Percentiles rank a stretch among this genome's conserved stretches.
phyloP scores from a whole-genome alignment of 2,797 vertebrate species.

The Phoeniculus purpureus region DNA sequence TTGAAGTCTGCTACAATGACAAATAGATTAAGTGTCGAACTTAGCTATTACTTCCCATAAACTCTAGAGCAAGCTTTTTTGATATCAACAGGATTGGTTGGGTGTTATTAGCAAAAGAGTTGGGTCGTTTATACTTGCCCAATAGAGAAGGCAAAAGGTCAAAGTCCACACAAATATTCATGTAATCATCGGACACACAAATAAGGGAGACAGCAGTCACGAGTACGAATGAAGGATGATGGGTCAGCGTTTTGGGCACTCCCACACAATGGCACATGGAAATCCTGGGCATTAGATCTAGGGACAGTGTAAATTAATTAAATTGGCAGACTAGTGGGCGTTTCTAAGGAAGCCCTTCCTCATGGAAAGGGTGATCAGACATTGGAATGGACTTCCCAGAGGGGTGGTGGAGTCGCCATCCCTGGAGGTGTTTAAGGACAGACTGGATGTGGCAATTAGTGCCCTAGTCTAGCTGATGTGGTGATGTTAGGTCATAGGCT shows the following conservation, averaged over 20 bases:
- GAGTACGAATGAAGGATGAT: neutral
- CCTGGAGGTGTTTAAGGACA: too few species aligned
- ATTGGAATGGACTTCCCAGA: too few species aligned
- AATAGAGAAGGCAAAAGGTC: neutral
- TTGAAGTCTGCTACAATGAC: neutral
- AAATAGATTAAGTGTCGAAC: neutral
- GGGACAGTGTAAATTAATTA: neutral
- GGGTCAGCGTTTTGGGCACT: constrained; percentile 15
- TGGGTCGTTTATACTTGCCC: constrained; percentile 27
- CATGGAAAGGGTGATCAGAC: too few species aligned
- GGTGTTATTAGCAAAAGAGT: neutral
- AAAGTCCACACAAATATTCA: neutral
- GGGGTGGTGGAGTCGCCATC: too few species aligned
- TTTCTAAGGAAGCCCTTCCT: too few species aligned
- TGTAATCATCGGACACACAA: constrained; percentile 21
- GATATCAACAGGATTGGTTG: neutral
- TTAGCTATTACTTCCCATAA: neutral
- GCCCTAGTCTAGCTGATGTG: too few species aligned
- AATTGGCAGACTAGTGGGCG: neutral
- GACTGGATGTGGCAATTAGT: too few species aligned
- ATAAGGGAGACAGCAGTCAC: constrained; percentile 23
- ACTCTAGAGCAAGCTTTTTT: neutral
- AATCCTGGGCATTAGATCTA: neutral
- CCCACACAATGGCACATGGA: neutral
- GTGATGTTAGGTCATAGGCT: too few species aligned